Percentiles rank a stretch among this genome's conserved stretches.
phyloP scores from a whole-genome alignment of 2,113 vertebrate species.

The Crotalus tigris region DNA sequence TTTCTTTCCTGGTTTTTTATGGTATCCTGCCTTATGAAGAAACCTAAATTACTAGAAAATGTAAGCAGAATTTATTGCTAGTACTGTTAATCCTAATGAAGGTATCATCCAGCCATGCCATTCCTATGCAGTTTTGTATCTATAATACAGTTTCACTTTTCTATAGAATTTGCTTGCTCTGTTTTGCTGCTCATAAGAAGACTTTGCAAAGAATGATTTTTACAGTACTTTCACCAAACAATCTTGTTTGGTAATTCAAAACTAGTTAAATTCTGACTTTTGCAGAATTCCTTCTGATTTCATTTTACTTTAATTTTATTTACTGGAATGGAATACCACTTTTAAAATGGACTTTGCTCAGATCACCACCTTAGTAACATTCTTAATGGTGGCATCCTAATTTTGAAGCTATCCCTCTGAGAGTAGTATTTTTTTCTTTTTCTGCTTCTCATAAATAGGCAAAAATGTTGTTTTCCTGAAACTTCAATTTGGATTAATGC shows the following conservation, averaged over 20 bases:
- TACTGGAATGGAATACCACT: background rate
- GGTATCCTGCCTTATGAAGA: background rate
- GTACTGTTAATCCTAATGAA: background rate
- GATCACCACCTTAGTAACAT: background rate
- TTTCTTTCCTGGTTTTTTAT: background rate
- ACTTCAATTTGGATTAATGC: background rate
- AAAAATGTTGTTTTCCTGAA: background rate
- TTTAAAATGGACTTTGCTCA: background rate
- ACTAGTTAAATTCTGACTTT: background rate
- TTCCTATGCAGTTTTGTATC: background rate
- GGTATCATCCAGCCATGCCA: background rate
- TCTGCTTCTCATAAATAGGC: background rate
- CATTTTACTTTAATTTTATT: background rate
- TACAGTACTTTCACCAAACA: too few relatives aligned
- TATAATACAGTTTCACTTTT: background rate
- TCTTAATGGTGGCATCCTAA: background rate
- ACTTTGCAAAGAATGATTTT: background rate
- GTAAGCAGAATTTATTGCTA: background rate
- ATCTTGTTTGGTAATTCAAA: background rate
- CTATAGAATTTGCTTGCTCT: background rate
- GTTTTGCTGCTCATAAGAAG: background rate
- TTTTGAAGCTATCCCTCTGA: background rate
- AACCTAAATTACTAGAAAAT: background rate
- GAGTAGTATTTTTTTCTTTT: background rate
- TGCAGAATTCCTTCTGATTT: background rate